Evolutionary conservation across 2,888 invertebrate species (phyloP), one percentile per base, ranked within the genome.

Genomic region (Plebejus melissa): DNA sequence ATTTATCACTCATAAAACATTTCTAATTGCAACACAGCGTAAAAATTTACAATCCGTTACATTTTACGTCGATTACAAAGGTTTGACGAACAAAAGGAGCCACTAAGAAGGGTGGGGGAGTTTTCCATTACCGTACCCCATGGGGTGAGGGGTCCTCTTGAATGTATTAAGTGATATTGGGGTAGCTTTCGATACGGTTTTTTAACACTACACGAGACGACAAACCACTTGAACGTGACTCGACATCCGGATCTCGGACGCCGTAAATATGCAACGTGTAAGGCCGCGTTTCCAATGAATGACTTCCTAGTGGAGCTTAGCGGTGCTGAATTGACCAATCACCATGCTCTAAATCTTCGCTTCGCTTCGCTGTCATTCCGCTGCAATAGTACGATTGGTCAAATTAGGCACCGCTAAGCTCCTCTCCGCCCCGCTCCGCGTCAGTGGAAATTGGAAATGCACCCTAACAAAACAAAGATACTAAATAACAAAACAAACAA

Each of bases 141-240:
- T 16, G 41, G 70, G 70, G 70, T 16, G 46, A 38, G 65, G 65
- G 79, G 80, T 80, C 80, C 71, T 78, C 82, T 82, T 82, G 85
- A 86, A 87, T 87, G 86, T 86, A 87, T 87, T 85, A 87, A 85
- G 86, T 84, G 84, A 82, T 87, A 85, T 84, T 80, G 83, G 82
- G 50, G 84, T 82, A 82, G 81, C 79, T 77, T 78, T 75, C 16
- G 60, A 50, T 71, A 74, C 75, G 76, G 77, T 57, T 78, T 46
- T 38, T 41, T 50, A 38, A 41, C 70, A 9, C 46, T 60, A 65
- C 32, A 16, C 65, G n/a, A 60, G 3, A 28, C 60, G 60, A 28
- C 28, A 32, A 32, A 65, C 13, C 65, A 65, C 32, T 65, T 1
- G 65, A 65, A 65, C 32, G 65, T 65, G 13, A 65, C 65, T 65